Conservation (phyloP, 2,797 vertebrate genomes). For the Knipowitschia caucasica region DNA sequence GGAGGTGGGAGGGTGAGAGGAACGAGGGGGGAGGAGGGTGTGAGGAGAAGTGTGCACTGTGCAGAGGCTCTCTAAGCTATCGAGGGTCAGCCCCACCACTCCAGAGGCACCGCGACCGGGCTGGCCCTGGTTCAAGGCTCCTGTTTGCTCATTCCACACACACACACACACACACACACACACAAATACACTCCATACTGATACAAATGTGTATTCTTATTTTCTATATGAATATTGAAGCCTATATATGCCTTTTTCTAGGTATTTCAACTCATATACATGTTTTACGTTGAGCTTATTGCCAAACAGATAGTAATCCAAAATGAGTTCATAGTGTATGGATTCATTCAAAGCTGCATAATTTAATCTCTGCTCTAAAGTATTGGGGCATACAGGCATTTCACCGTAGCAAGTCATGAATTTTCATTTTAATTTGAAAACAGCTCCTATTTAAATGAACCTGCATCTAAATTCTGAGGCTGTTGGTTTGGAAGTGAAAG, state of each 20-base stretch:
- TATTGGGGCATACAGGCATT: no score
- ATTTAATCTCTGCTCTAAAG: no score
- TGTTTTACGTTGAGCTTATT: no score
- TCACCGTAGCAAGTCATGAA: no score
- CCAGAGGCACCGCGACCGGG: constrained; percentile 42
- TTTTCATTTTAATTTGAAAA: no score
- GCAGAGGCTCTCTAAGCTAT: constrained; percentile 58
- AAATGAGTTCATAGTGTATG: no score
- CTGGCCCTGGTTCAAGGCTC: constrained; percentile 54
- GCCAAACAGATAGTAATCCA: no score
- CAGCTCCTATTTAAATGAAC: no score
- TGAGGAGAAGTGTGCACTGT: constrained; percentile 34
- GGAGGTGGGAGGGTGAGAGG: constrained; percentile 36
- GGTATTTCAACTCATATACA: no score
- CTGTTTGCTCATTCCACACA: constrained; percentile 28
- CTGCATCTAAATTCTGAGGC: no score
- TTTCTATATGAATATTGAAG: not conserved
- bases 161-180: not conserved
- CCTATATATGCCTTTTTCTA: not conserved
- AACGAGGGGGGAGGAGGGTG: constrained; percentile 1
- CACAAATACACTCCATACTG: not conserved
- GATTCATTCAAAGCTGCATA: no score
- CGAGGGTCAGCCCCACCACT: constrained; percentile 62
- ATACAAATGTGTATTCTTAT: not conserved
- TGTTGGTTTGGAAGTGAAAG: no score